Evolutionary conservation across 2,113 vertebrate genomes (phyloP), one percentile per base, ranked within the genome.

Genomic region (Cercocebus atys): DNA sequence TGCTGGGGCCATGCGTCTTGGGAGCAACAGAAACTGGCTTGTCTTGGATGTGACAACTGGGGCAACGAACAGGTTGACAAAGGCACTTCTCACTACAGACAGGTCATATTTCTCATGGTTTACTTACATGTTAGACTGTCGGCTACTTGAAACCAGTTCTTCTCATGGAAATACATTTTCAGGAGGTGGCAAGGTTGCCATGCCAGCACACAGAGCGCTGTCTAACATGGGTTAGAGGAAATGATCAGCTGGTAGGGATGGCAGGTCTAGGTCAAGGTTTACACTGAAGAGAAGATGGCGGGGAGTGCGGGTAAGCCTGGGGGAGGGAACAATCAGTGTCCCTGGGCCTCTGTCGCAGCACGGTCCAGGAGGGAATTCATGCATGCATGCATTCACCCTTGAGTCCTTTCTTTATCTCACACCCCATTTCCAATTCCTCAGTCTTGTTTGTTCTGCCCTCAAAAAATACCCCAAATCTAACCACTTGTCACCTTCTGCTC

Each of bases 51-150:
- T 96, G 93, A 93, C 0, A 3, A 27, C 43, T 32, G 64, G 73
- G 88, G 83, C 45, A 30, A 35, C 9, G 59, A 52, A 45, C 20
- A 0, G 35, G 4, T 82, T 90, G 88, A 43, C 50, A n/a, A 1
- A 14, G 79, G 84, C 23, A 27, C 38, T 72, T 88, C 57, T 40
- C 68, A 52, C 27, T 7, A 45, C 0, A 1, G 11, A 20, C 87
- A 52, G 81, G 90, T 66, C 66, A 0, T 78, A 47, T 81, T 96
- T 93, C 94, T 55, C 25, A 40, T 6, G 27, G 72, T 43, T 79
- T 94, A 32, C 95, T 97, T 87, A 50, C 86, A 80, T 61, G 38
- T 94, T 76, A 55, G 35, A 30, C 45, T 61, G 70, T 86, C 45
- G 87, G 85, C 72, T 86, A 68, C 94, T 82, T 83, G 80, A 75